Conservation (phyloP, 2,113 vertebrate genomes). For the Ptilorrhoa leucosticta region DNA sequence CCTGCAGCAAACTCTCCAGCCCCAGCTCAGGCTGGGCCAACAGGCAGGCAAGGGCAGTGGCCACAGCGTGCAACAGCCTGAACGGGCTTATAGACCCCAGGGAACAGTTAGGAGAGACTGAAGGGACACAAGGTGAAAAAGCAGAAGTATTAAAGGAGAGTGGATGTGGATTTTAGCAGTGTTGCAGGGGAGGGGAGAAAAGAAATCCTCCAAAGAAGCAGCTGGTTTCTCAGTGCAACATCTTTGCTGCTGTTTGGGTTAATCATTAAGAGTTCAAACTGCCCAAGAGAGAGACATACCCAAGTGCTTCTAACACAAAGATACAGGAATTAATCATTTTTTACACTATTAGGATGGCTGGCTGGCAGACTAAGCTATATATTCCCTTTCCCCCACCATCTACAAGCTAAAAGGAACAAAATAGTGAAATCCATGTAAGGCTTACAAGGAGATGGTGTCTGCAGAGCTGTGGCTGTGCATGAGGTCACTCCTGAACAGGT, state of each 20-base stretch:
- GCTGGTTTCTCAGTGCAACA: neutral
- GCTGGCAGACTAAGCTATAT: neutral
- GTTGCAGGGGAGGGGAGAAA: neutral
- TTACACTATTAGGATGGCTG: neutral
- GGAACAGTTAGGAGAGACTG: neutral
- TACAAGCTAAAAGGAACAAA: neutral
- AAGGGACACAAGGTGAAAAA: neutral
- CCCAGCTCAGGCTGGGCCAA: neutral
- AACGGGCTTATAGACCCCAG: neutral
- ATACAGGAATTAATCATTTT: neutral
- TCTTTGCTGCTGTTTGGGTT: neutral
- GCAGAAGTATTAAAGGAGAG: neutral
- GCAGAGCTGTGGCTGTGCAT: neutral
- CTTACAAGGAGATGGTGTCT: neutral
- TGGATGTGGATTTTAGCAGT: neutral
- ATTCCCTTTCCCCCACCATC: neutral
- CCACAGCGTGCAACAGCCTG: neutral
- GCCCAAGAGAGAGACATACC: neutral
- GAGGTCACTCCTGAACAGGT: neutral
- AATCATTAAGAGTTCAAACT: neutral
- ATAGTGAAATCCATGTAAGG: neutral
- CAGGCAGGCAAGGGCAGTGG: neutral
- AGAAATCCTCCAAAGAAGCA: neutral
- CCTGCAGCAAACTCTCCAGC: rapidly evolving
- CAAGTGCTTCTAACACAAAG: neutral